phyloP scores from a whole-genome alignment of 2,888 invertebrate species.

The Pollenia amentaria region DNA sequence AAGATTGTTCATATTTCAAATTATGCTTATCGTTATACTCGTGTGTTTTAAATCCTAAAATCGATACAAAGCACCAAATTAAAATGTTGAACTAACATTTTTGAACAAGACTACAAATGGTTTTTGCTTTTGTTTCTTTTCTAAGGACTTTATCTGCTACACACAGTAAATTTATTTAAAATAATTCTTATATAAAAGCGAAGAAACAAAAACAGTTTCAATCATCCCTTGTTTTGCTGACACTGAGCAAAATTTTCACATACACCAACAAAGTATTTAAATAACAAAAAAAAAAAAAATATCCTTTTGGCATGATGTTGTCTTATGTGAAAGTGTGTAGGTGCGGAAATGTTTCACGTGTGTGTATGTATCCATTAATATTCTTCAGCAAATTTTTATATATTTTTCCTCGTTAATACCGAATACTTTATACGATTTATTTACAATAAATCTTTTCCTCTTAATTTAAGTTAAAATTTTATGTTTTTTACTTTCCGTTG shows the following conservation, averaged over 20 bases:
- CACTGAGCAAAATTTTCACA: not conserved
- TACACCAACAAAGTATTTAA: not conserved
- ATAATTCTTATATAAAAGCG: not conserved
- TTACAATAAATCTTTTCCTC: slow-evolving; percentile 43
- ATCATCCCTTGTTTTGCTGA: slow-evolving; percentile 19
- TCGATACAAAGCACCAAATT: no score
- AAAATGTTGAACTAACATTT: no score
- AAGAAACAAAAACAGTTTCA: not conserved
- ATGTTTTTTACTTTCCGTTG: not conserved
- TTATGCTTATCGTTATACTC: no score
- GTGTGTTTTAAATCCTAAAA: not conserved
- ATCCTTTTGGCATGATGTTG: not conserved
- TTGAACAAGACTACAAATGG: not conserved
- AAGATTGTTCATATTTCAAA: no score
- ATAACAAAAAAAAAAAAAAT: not conserved
- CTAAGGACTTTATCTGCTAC: not conserved
- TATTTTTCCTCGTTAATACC: not conserved
- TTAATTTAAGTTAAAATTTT: slow-evolving; percentile 44
- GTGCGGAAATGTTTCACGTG: not conserved
- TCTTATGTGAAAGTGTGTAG: not conserved
- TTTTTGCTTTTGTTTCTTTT: not conserved
- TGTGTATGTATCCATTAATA: not conserved
- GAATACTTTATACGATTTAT: slow-evolving; percentile 40
- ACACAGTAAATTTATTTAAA: slow-evolving; percentile 28
- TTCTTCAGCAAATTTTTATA: slow-evolving; percentile 6